Conservation (phyloP, 92 coral and sea anemone genomes). For the Umimayanthus kanabou region DNA sequence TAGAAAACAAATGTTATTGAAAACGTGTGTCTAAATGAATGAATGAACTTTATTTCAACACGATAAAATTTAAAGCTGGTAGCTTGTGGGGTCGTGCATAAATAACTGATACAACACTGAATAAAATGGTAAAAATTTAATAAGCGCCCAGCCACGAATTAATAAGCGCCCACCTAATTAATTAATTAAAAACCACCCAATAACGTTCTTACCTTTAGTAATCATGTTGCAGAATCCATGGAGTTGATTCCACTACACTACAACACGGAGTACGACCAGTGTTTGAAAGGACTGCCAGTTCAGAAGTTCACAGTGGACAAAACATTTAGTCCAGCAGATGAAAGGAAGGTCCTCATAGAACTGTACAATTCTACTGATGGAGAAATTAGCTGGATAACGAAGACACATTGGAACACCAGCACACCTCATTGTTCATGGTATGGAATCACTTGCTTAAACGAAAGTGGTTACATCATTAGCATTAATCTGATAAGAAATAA, state of each 20-base stretch:
- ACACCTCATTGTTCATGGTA: conserved; percentile 62
- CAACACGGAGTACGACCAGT: conserved; percentile 34
- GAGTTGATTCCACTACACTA: conserved; percentile 6
- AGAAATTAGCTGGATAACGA: conserved; percentile 44
- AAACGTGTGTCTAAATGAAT: no score
- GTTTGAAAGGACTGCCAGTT: conserved; percentile 30
- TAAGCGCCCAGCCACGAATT: no score
- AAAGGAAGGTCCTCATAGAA: conserved; percentile 56
- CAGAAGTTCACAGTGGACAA: conserved; percentile 48
- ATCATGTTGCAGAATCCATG: conserved; percentile 4
- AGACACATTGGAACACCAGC: conserved; percentile 46
- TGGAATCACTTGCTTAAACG: conserved; percentile 57
- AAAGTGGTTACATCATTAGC: conserved; percentile 51
- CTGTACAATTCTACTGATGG: conserved; percentile 60
- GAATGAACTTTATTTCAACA: no score
- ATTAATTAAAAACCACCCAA: no score
- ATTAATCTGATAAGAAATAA: conserved; percentile 56
- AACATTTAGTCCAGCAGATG: conserved; percentile 55
- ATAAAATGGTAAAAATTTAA: no score
- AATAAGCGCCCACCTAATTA: no score
- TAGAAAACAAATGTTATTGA: no score
- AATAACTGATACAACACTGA: no score
- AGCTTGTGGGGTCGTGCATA: no score
- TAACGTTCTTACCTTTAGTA: no score
- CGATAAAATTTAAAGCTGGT: no score